Evolutionary conservation across 2,888 invertebrate species (phyloP), one percentile per base, ranked within the genome.

Genomic region (Cataglyphis cursor): DNA sequence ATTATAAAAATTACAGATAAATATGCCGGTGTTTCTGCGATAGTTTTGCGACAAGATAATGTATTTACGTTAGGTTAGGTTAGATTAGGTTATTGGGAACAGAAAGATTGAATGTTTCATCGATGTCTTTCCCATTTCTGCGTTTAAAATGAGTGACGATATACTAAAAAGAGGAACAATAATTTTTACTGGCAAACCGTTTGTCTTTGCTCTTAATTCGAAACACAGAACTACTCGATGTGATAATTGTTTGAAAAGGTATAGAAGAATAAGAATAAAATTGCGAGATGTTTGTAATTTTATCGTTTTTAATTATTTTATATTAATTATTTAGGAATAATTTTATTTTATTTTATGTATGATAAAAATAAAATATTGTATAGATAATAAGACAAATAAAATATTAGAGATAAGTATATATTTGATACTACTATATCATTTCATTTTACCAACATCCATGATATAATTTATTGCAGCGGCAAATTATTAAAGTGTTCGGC

Each of bases 401-500:
- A 15, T 72, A 5, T 76, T 6, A 64, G 4, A 0, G 3, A 24
- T 41, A 18, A 70, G 15, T 31, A 12, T n/a, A 28, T 28, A 28
- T 21, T 70, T 54, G 3, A n/a, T 48, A 44, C 18, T 70, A 5
- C 18, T 10, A 28, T 41, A 5, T 35, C 15, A 41, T 41, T 41
- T 57, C 15, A 51, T n/a, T 4, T 44, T 6, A 44, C 6, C 0
- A 68, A 3, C 28, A 41, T 51, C 18, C 15, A 28, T 31, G n/a
- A 15, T 41, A 2, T 44, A 28, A 8, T 88, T 85, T 81, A 51
- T 96, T 96, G 90, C 95, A 98, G 98, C 92, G 95, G 95, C 70
- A 97, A 97, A 93, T 96, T 98, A 70, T 95, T 96, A 38, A 97
- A 97, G 95, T 99, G 99, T 95, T 97, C 98, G 0, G 97, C 96